Percentiles rank a stretch among this genome's conserved stretches.
Conservation (phyloP, 2,113 vertebrate genomes). For the Miniopterus natalensis region DNA sequence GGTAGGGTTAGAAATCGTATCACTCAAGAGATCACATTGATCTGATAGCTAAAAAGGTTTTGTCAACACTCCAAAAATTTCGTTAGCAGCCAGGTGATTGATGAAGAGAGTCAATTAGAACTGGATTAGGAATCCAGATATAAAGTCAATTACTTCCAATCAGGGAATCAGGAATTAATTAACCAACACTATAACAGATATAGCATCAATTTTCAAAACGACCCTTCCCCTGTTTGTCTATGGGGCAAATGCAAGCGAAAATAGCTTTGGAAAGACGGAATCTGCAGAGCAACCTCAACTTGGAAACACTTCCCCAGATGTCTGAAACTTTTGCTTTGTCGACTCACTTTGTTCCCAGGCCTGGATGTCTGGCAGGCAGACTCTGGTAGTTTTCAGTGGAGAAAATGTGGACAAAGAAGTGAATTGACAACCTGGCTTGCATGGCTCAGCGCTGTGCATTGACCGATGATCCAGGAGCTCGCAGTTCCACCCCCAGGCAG, state of each 20-base stretch:
- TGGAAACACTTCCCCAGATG: neutral
- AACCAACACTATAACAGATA: constrained; percentile 21
- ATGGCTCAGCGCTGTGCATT: too few relatives aligned
- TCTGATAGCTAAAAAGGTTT: constrained; percentile 46
- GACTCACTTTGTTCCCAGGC: neutral
- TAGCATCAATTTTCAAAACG: constrained; percentile 49
- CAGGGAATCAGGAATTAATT: constrained; percentile 67
- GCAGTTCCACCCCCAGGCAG: too few relatives aligned
- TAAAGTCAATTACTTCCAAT: constrained; percentile 72
- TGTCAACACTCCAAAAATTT: constrained; percentile 68
- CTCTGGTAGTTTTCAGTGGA: neutral
- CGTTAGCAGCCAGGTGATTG: constrained; percentile 55
- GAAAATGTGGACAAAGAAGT: constrained; percentile 4
- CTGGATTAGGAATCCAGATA: constrained; percentile 67
- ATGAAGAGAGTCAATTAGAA: constrained; percentile 68
- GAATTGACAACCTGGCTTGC: neutral
- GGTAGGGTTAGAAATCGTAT: constrained; percentile 35
- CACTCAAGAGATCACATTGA: constrained; percentile 20
- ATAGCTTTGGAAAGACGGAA: constrained; percentile 31
- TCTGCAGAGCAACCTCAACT: neutral
- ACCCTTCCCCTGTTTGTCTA: neutral
- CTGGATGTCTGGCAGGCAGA: neutral
- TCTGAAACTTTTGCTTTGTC: neutral
- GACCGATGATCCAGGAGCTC: too few relatives aligned
- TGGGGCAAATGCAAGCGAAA: neutral